Conservation (phyloP, 1,140 invertebrate genomes). For the Brachionus calyciflorus region DNA sequence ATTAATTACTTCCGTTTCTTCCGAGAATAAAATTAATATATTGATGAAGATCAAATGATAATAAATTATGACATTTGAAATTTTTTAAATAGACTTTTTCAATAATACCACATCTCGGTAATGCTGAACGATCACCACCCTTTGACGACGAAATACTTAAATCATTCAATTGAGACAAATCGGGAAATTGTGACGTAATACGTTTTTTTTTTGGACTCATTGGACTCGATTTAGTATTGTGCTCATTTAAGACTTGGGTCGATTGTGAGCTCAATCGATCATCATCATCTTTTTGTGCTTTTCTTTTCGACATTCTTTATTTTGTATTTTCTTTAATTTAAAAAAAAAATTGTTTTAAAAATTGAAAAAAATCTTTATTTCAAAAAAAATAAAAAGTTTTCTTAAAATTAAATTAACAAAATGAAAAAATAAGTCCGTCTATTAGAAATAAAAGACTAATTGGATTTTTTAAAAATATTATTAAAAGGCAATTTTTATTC, state of each 20-base stretch:
- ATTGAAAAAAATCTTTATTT: too few relatives aligned
- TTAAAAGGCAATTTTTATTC: too few relatives aligned
- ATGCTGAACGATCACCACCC: neutral
- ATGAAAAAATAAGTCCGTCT: too few relatives aligned
- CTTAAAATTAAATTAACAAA: too few relatives aligned
- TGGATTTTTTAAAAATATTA: too few relatives aligned
- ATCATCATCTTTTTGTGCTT: too few relatives aligned
- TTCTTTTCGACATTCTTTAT: too few relatives aligned
- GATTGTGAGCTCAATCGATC: neutral
- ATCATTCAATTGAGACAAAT: slow-evolving; percentile 4
- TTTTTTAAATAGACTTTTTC: slow-evolving; percentile 73
- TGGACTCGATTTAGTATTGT: neutral
- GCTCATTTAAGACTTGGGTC: neutral
- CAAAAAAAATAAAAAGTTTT: too few relatives aligned
- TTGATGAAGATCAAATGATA: slow-evolving; percentile 72
- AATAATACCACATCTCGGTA: slow-evolving; percentile 67
- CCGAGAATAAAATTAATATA: slow-evolving; percentile 85
- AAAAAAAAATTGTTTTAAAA: too few relatives aligned
- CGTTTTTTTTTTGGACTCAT: neutral
- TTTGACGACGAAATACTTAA: neutral
- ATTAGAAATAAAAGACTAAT: too few relatives aligned
- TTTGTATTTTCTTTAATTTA: too few relatives aligned
- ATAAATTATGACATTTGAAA: slow-evolving; percentile 85
- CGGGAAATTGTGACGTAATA: neutral
- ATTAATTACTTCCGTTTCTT: slow-evolving; percentile 75